Conservation (phyloP, 2,797 vertebrate species). For the Semotilus atromaculatus region DNA sequence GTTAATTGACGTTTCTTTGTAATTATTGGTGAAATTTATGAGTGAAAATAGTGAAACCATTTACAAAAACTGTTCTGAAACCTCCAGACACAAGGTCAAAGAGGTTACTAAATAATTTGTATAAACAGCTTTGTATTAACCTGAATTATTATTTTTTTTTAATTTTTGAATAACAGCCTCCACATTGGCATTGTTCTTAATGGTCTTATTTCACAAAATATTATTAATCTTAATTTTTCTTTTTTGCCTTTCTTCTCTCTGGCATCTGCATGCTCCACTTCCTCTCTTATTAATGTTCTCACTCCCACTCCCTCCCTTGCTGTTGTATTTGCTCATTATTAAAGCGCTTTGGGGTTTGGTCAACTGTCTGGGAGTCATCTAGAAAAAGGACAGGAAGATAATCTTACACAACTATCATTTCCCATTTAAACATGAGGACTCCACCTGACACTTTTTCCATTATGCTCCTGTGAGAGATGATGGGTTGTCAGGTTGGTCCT, state of each 20-base stretch:
- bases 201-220: constrained; percentile 9
- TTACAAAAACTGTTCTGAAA: constrained; percentile 23
- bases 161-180: background rate
- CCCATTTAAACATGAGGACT: constrained; percentile 36
- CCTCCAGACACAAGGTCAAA: background rate
- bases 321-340: constrained; percentile 55
- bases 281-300: constrained; percentile 55
- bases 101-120: background rate
- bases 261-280: constrained; percentile 52
- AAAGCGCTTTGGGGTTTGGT: constrained; percentile 32
- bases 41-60: background rate
- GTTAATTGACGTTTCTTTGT: background rate
- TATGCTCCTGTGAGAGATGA: constrained; percentile 44
- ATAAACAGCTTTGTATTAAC: constrained; percentile 19
- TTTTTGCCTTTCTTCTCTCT: constrained; percentile 1
- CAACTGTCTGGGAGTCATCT: constrained; percentile 57
- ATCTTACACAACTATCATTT: constrained; percentile 53
- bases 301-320: constrained; percentile 39
- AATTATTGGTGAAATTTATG: background rate
- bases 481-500: constrained; percentile 40
- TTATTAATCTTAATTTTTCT: constrained; percentile 15
- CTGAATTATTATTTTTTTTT: constrained; percentile 8
- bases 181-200: constrained; percentile 10
- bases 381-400: constrained; percentile 43
- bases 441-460: constrained; percentile 19